Base-by-base conservation (phyloP, 2,888 invertebrate species). In the Celastrina argiolus region DNA sequence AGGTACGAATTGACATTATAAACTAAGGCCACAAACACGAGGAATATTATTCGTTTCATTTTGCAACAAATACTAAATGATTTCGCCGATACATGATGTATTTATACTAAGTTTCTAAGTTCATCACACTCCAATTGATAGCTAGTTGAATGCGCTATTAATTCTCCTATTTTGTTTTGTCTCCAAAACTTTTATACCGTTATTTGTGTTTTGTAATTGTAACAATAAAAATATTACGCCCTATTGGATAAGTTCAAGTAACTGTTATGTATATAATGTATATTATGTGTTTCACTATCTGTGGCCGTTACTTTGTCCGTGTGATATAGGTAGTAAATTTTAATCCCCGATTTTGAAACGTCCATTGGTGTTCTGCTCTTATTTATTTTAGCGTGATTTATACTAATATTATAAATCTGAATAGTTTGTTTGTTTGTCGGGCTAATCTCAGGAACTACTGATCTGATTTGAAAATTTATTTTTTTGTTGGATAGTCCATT, bases 1-100 rank as follows among this genome's bases (percentile, higher is more conserved):
- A 61, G 18, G 36, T 61, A 61, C 10, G 61, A 39, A 61, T 61
- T 14, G 4, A 39, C 61, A 18, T 36, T 61, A 2, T 12, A 61
- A 61, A 76, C 72, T 12, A 79, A 51, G 1, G 75, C 64, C 28
- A 74, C 70, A 8, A 80, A 61, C 28, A 83, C 63, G 56, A 80
- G 34, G 67, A 83, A 69, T 79, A 78, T 78, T 76, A 84, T 72
- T 73, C 74, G 71, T 79, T 84, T 84, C 88, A 88, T 89, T 69
- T 79, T 74, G 67, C 56, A 67, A 41, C 16, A 8, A 58, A 67
- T 51, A 73, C 70, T 74, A 69, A 67, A 56, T 28, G 42, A 12
- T 7, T 45, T 10, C 34, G 68, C 58, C 51, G 41, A 56, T 36
- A 36, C 7, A 39, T 61, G 59, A 63, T 14, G 22, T 66, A 69